Base-by-base conservation (phyloP, 2,888 invertebrate genomes). In the Halocaridina rubra region DNA sequence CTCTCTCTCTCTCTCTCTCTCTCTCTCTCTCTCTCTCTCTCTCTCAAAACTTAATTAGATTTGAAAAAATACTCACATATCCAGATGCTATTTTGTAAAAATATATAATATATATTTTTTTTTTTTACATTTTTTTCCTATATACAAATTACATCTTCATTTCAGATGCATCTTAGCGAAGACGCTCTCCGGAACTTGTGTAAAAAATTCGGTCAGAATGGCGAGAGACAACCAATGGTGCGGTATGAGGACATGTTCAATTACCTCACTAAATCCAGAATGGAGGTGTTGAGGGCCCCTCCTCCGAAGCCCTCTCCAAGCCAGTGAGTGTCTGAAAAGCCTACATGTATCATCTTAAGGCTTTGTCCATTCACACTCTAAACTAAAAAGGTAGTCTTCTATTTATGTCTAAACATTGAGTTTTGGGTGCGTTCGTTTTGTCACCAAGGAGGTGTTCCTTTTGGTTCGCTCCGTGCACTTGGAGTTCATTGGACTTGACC, bases 221-320 rank as follows among this genome's bases (percentile, higher is more conserved):
- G 82, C 0, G 61, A 61, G 16, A 71, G 22, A 7, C 71, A 59
- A 22, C 4, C 71, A 1, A 39, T 78, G 72, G 82, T 82, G 5
- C 82, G 82, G 19, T 82, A 82, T 19, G 82, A 82, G 46, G 78
- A 78, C 8, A 72, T 82, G 82, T 22, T 82, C 30, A 61, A 16
- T 19, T 82, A 82, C 64, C 71, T 82, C 16, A 71, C 82, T 46
- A 75, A 75, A 61, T 78, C 78, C 29, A 46, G 82, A 5, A 77
- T 82, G 78, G 82, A 82, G 30, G 82, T 78, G 22, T 22, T 82
- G 3, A 71, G 69, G 32, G 76, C 82, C 0, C 82, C 82, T 4
- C 82, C 82, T 0, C 72, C 82, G 13, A 32, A 30, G 33, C 71
- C 57, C 16, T 16, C 53, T 53, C 16, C 53, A 3, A 19, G 53